Evolutionary conservation across 2,888 invertebrate species (phyloP).

Genomic region (Malacosoma neustria): DNA sequence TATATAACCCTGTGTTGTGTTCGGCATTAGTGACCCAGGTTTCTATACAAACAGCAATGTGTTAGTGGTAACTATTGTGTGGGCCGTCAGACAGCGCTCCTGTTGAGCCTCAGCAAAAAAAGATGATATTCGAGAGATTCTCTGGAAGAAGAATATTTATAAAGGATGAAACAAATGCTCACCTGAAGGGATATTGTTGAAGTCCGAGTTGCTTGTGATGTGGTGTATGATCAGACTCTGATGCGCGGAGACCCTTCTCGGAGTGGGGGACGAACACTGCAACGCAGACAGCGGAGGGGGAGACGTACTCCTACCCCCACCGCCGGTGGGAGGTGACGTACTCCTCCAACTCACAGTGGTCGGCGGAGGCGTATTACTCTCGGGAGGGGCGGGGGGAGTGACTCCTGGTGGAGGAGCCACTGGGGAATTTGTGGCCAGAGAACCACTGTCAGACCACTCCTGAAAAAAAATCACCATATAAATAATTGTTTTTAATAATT

Average conservation of each 20-base stretch:
- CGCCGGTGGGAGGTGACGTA: slow-evolving; percentile 4
- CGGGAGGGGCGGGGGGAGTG: background rate
- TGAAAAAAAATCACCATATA: slow-evolving; percentile 18
- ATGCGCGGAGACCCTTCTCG: slow-evolving; percentile 64
- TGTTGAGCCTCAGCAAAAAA: too few species aligned
- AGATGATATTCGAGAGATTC: too few species aligned
- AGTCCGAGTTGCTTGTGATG: slow-evolving; percentile 66
- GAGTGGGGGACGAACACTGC: slow-evolving; percentile 66
- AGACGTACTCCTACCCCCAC: slow-evolving; percentile 26
- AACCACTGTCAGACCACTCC: slow-evolving; percentile 48
- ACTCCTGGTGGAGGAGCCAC: background rate
- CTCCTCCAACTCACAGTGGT: slow-evolving; percentile 1
- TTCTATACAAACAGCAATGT: too few species aligned
- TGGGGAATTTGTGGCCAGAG: slow-evolving; percentile 9
- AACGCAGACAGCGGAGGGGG: slow-evolving; percentile 63
- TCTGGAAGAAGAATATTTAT: too few species aligned
- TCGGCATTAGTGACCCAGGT: too few species aligned
- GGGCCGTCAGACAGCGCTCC: too few species aligned
- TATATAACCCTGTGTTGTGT: too few species aligned
- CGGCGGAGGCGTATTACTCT: background rate
- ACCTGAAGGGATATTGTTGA: slow-evolving; percentile 65
- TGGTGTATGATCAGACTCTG: slow-evolving; percentile 68
- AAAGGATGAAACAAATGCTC: too few species aligned
- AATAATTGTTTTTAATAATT: too few species aligned
- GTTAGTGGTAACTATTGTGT: too few species aligned